Evolutionary conservation across 2,888 invertebrate species (phyloP).

Genomic region (Linnaemya vulpina): DNA sequence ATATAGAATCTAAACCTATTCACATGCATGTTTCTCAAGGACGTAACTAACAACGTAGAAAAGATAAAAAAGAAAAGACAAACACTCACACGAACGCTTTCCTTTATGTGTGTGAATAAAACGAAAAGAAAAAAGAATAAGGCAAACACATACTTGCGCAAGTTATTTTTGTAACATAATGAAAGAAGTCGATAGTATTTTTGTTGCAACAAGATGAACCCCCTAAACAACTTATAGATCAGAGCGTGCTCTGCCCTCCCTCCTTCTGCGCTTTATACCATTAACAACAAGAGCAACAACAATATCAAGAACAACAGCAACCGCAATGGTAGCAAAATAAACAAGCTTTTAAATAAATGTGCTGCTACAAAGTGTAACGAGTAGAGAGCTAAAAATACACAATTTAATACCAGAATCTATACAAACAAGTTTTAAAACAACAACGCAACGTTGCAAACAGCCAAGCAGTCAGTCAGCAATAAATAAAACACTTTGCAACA

Average conservation of each 20-base stretch:
- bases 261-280: not conserved
- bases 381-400: constrained; percentile 58
- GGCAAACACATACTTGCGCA: constrained; percentile 14
- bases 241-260: not conserved
- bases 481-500: constrained; percentile 60
- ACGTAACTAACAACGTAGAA: constrained; percentile 61
- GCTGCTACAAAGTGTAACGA: constrained; percentile 24
- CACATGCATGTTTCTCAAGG: constrained; percentile 66
- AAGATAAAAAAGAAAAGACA: constrained; percentile 27
- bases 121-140: not conserved
- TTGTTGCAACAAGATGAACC: constrained; percentile 59
- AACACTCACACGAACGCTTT: not conserved
- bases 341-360: constrained; percentile 50
- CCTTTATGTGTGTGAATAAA: not conserved
- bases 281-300: not conserved
- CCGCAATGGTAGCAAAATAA: constrained; percentile 37
- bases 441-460: constrained; percentile 19
- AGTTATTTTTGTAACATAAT: constrained; percentile 61
- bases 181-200: constrained; percentile 44
- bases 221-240: constrained; percentile 41
- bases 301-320: not conserved
- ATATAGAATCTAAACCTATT: constrained; percentile 40
- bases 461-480: constrained; percentile 53
- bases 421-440: constrained; percentile 55
- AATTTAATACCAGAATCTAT: constrained; percentile 53